Base-by-base conservation (phyloP, 2,797 vertebrate species). In the Cynopterus sphinx region DNA sequence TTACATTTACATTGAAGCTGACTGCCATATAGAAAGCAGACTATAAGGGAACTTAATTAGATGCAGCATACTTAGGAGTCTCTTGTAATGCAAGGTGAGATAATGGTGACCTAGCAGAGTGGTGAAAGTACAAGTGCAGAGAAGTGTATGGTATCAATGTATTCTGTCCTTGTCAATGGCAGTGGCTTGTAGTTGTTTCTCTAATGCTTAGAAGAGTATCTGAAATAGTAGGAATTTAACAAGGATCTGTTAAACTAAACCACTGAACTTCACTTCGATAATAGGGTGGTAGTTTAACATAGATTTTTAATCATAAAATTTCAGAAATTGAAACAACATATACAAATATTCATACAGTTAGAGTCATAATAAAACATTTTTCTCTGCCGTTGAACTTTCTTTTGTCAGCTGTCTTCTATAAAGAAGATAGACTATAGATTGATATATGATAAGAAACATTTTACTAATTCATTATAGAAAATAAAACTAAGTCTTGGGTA, bases 221-320 rank as follows among this genome's bases (percentile, higher is more conserved):
- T 78, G 55, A 94, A 84, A 79, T 11, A 82, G n/a, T 79, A 57
- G 61, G 17, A 89, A 74, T 71, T 89, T 68, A 88, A 67, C 43
- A 88, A 78, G 10, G 84, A 55, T 87, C 49, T 71, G 31, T 87
- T 78, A 63, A 92, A 3, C 22, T 26, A 46, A 95, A 26, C 12
- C 31, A 17, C 63, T 85, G 55, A 55, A 77, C 28, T 65, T 41
- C 21, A 70, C 53, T 74, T 68, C 15, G 39, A 5, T 90, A 83
- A 87, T 71, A 46, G 59, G 59, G 49, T 70, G 88, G 28, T 88
- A 24, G 90, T 96, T 95, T 81, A 63, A 88, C 65, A 33, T 67
- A 70, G 63, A 63, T 88, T 57, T 12, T 92, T 90, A 81, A 74
- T 75, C 71, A 63, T 43, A 70, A 71, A 92, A 63, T 84, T 96